Evolutionary conservation across 2,797 vertebrate species (phyloP), one percentile per base, ranked within the genome.

Genomic region (Leptatherina wallacei): DNA sequence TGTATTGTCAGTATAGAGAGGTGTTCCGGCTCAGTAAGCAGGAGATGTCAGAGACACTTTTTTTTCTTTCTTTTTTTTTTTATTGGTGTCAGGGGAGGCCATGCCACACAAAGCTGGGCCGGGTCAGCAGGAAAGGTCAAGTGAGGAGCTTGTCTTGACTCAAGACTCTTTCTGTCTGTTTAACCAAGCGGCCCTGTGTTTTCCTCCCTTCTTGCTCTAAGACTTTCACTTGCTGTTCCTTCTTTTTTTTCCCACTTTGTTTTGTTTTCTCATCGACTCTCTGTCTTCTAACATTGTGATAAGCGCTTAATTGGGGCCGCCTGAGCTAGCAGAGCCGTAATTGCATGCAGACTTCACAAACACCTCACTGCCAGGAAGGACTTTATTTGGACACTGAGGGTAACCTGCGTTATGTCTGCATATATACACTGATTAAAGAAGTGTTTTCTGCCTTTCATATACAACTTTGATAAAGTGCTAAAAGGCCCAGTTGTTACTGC

Each of bases 291-390:
- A 60, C 74, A 51, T 49, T 42, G 58, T 55, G 58, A 77, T 77
- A 52, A 35, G 49, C 56, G 67, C 73, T 85, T 93, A 87, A 87
- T 84, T 90, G 86, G 83, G 76, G 55, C 64, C 27, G 32, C 72
- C 44, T 69, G 61, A 65, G 77, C 70, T 71, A 68, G 61, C n/a
- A 3, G 57, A 64, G 75, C 55, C 69, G 51, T 88, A 90, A 91
- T 91, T 87, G 85, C 61, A 85, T 33, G 67, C 72, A 82, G 62
- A 77, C 67, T 84, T 75, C 68, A 80, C 65, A 61, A 77, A 72
- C 55, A 74, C 60, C 69, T 59, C 61, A 69, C 61, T 75, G 56
- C 35, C 8, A 1, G 24, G n/a, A 42, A 69, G 35, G 61, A 33
- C 66, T 81, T 79, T 73, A 69, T 80, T 85, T 69, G 44, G 83